Conservation (phyloP, 2,888 invertebrate genomes). For the Thysanoteuthis rhombus region DNA sequence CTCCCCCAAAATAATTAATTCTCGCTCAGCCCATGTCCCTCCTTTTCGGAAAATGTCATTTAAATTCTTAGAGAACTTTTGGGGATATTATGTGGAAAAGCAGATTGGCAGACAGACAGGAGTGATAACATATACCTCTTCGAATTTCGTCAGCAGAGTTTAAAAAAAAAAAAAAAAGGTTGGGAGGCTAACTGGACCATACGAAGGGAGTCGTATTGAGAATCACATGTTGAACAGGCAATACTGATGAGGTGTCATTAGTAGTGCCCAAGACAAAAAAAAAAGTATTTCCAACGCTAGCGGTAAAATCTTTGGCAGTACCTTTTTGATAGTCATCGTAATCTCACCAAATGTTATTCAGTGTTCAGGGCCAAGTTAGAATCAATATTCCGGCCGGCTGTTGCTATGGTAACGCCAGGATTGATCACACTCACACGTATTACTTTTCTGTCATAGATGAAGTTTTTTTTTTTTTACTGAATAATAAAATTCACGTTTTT, state of each 20-base stretch:
- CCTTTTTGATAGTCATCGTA: neutral
- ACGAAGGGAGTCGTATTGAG: no score
- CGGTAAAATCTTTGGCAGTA: neutral
- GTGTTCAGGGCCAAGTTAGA: neutral
- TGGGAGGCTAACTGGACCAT: no score
- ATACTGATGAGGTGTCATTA: neutral
- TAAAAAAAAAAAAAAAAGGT: no score
- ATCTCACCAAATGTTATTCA: neutral
- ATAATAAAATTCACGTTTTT: neutral
- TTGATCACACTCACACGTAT: neutral
- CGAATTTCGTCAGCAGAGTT: no score
- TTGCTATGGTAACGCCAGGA: neutral
- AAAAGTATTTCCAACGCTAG: neutral
- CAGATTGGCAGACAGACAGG: no score
- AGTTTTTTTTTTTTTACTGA: neutral
- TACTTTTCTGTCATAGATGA: neutral
- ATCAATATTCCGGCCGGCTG: neutral
- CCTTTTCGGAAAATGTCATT: no score
- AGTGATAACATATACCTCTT: no score
- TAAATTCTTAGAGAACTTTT: no score
- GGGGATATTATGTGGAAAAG: no score
- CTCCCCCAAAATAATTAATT: no score
- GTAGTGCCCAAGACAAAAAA: neutral
- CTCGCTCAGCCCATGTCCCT: no score
- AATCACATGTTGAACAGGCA: neutral